These are phyloP conservation scores for Phoxinus dragarum DNA, from an alignment of 2,797 vertebrate species.

Conservation along the genomic window DNA sequence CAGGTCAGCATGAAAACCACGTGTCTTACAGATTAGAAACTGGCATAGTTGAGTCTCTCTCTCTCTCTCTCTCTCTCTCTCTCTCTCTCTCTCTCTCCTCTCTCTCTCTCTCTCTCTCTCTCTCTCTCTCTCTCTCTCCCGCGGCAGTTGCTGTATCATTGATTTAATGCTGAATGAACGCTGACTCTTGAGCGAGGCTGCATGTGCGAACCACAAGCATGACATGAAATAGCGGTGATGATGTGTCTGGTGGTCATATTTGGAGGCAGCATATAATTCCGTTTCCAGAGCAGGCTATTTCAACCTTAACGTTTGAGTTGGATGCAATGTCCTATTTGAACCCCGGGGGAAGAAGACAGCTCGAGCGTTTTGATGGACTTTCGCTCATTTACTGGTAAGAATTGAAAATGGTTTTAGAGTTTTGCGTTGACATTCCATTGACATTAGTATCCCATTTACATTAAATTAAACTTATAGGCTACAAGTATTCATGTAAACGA, in stretches of 20 bases:
- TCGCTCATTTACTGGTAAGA: conserved; percentile 91
- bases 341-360: conserved; percentile 77
- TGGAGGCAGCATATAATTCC: conserved; percentile 30
- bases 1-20: conserved; percentile 65
- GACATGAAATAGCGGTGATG: conserved; percentile 56
- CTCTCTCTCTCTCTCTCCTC: conserved; percentile 15
- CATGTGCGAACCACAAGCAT: conserved; percentile 14
- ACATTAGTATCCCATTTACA: too few species aligned
- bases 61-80: conserved; percentile 36
- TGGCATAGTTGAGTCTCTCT: conserved; percentile 42
- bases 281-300: conserved; percentile 38
- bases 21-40: conserved; percentile 66
- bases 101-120: conserved; percentile 21
- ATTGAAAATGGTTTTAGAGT: background rate
- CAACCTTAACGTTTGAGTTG: conserved; percentile 30
- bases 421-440: background rate
- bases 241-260: conserved; percentile 53
- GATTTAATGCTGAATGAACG: conserved; percentile 67
- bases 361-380: conserved; percentile 86
- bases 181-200: conserved; percentile 65
- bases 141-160: conserved; percentile 55
- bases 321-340: conserved; percentile 83
- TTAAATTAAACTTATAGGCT: too few species aligned
- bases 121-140: background rate
- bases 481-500: background rate